Percentiles rank a stretch among this genome's conserved stretches.
These are phyloP conservation scores for Verasper variegatus DNA, from an alignment of 2,113 vertebrate genomes.

Conservation along the genomic window DNA sequence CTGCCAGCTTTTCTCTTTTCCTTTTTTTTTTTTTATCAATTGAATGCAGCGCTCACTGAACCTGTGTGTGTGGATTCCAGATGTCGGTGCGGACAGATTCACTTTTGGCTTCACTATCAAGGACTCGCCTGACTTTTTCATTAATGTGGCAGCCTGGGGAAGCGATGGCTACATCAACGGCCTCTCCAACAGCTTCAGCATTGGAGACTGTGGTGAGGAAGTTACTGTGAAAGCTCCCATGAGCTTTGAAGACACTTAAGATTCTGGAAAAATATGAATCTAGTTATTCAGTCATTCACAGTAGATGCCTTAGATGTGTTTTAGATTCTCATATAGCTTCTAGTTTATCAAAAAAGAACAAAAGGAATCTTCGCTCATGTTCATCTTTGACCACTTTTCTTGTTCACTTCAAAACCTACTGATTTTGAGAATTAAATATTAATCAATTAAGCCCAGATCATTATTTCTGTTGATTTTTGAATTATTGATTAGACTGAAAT, in stretches of 20 bases:
- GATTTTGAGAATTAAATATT: not conserved
- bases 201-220: slow-evolving; percentile 92
- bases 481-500: too few relatives aligned
- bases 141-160: slow-evolving; percentile 92
- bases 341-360: not conserved
- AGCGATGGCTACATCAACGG: slow-evolving; percentile 85
- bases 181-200: slow-evolving; percentile 86
- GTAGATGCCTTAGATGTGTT: not conserved
- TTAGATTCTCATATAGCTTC: not conserved
- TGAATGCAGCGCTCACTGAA: not conserved
- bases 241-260: too few relatives aligned
- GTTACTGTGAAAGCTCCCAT: not conserved
- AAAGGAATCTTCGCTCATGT: not conserved
- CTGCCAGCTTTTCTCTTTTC: not conserved
- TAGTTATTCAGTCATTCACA: not conserved
- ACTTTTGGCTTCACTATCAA: slow-evolving; percentile 92
- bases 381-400: not conserved
- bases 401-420: not conserved
- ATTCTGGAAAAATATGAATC: not conserved
- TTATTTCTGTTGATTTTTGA: not conserved
- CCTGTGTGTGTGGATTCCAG: slow-evolving; percentile 78
- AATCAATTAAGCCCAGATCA: not conserved
- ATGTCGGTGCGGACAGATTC: slow-evolving; percentile 88
- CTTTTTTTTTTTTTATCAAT: not conserved
- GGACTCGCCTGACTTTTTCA: slow-evolving; percentile 88